A percentile compares a stretch with the other conserved stretches of the same genome.
Evolutionary conservation across 2,113 vertebrate species (phyloP).

Genomic region (Narcine bancroftii): DNA sequence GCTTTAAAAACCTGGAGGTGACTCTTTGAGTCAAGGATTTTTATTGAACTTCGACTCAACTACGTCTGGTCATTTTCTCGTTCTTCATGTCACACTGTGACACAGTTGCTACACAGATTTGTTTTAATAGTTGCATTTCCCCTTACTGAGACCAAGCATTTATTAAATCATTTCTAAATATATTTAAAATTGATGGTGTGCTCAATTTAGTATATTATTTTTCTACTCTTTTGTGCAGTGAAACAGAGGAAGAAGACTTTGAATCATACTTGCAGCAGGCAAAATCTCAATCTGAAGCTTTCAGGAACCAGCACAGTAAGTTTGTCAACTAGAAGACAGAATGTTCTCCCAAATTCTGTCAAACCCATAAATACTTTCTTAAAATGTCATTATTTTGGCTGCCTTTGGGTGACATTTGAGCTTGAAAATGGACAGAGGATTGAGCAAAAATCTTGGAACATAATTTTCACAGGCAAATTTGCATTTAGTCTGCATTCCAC

Average conservation of each 20-base stretch:
- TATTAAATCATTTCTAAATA: background rate
- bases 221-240: constrained; percentile 51
- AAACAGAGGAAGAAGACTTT: constrained; percentile 67
- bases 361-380: background rate
- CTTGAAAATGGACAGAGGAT: background rate
- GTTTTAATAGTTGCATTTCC: background rate
- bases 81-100: no score
- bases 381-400: background rate
- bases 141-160: background rate
- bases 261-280: constrained; percentile 74
- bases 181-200: background rate
- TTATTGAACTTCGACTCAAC: no score
- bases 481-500: no score
- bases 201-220: background rate
- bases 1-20: no score
- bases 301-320: constrained; percentile 78
- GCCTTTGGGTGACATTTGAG: background rate
- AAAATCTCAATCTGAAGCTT: constrained; percentile 81
- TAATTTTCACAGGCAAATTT: no score
- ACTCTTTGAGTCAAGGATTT: no score
- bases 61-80: no score
- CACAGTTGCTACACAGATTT: no score
- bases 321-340: background rate
- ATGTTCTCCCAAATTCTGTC: background rate
- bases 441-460: background rate